Base-by-base conservation (phyloP, 1,140 invertebrate species). In the Heliconius eleuchia region DNA sequence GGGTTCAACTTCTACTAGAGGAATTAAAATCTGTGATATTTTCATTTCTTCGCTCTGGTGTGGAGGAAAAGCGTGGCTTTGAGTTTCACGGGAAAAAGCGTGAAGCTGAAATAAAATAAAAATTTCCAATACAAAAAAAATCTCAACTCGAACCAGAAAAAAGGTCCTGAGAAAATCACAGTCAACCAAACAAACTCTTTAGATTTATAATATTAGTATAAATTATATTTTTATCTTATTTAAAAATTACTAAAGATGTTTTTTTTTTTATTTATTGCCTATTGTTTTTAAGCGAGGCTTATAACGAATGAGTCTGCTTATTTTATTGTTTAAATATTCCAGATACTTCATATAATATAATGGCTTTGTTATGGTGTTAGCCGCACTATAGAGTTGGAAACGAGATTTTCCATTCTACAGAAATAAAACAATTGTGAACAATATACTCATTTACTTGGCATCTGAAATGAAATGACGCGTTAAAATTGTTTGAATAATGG, bases 311-410 rank as follows among this genome's bases (percentile, higher is more conserved):
- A 30, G 16, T 13, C 23, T 66, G 16, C 4, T 66, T 66, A 66
- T 16, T 27, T 66, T 6, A 66, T 66, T 27, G 60, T 66, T 66
- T 66, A 23, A 13, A 66, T 27, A 27, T 27, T 66, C n/a, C 3
- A 66, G 23, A 66, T 66, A 60, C 23, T 60, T 23, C 23, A 23
- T 60, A 23, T 66, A 66, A 66, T 66, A 66, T 30, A 66, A 30
- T 66, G 60, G 8, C 60, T 27, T 66, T 66, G 60, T 66, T 66
- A 66, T 66, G 27, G 60, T 11, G 60, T 66, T 30, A 66, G 27
- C 60, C 30, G 23, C 27, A 66, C n/a, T 30, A 30, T 66, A 66
- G n/a, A 27, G 11, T 13, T 27, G 4, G 27, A 66, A 66, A 66
- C 11, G 60, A 66, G 13, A 66, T 30, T 66, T 66, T 66, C 60